Base-by-base conservation (phyloP, 2,113 vertebrate genomes). In the Apodemus sylvaticus region DNA sequence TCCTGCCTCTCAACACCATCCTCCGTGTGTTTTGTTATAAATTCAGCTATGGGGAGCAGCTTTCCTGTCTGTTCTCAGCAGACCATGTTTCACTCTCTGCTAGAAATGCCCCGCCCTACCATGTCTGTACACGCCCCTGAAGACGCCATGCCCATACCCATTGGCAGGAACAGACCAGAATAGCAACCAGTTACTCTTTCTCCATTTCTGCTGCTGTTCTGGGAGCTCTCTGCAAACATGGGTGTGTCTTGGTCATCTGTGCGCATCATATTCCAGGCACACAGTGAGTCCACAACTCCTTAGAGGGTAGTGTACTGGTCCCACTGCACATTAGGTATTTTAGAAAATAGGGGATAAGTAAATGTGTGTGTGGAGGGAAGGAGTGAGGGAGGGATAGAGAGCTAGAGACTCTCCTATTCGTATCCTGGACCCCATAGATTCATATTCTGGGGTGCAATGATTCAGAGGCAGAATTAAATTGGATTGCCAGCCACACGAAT, bases 271-370 rank as follows among this genome's bases (percentile, higher is more conserved):
- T 22, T 78, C 53, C 45, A 66, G 74, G 34, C 22, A 48, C 79
- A 48, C 17, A 90, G 42, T 34, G 73, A 48, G n/a, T 29, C 45
- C 82, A 48, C 24, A 26, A 39, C 7, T 89, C 22, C 34, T 79
- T 73, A 14, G 2, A 76, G 76, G 70, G 26, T 31, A 20, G 0
- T 0, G 6, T 31, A 48, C 71, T 0, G 11, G 86, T 36, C n/a
- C 16, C 2, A 45, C 26, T 36, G 39, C 19, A 83, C 66, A 42
- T 29, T 7, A 26, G 85, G 74, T 12, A 1, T 2, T 62, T 14
- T 0, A 19, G 31, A 34, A 68, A 1, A 1, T 0, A 12, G 16
- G 22, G 3, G 31, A 2, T 36, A 11, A n/a, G n/a, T n/a, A n/a
- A 26, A 31, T 22, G 58, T 29, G 19, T 26, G 66, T 66, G 55